A percentile compares a stretch with the other conserved stretches of the same genome.
Conservation (phyloP, 2,888 invertebrate species). For the Noctua janthe region DNA sequence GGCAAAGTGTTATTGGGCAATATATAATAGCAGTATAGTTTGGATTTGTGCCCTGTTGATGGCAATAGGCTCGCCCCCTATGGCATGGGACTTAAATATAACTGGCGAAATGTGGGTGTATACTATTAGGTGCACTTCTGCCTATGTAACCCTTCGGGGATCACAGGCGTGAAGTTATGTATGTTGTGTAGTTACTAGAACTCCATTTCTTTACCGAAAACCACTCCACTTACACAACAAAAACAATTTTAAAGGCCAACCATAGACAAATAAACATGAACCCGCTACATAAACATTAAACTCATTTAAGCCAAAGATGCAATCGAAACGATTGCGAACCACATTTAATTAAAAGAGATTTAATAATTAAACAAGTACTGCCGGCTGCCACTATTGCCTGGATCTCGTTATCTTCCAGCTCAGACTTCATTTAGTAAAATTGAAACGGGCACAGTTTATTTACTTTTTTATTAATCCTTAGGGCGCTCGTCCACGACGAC, state of each 20-base stretch:
- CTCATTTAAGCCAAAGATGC: slow-evolving; percentile 52
- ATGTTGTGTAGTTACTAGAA: too few relatives aligned
- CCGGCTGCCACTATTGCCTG: slow-evolving; percentile 52
- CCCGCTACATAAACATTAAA: slow-evolving; percentile 13
- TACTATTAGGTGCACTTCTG: too few relatives aligned
- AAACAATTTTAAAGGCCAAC: neutral
- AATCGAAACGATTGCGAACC: slow-evolving; percentile 48
- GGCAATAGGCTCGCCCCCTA: too few relatives aligned
- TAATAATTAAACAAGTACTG: slow-evolving; percentile 63
- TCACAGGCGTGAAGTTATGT: too few relatives aligned
- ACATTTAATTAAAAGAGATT: slow-evolving; percentile 66
- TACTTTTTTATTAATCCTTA: slow-evolving; percentile 60
- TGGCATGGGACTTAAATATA: too few relatives aligned
- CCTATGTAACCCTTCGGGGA: too few relatives aligned
- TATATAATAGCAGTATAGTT: too few relatives aligned
- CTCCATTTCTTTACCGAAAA: neutral
- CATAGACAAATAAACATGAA: slow-evolving; percentile 1
- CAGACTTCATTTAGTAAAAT: slow-evolving; percentile 62
- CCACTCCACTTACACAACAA: neutral
- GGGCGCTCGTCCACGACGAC: neutral
- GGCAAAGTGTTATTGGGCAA: too few relatives aligned
- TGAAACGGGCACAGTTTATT: slow-evolving; percentile 59
- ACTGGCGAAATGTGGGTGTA: too few relatives aligned
- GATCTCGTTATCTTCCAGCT: slow-evolving; percentile 61
- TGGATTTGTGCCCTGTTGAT: too few relatives aligned